Evolutionary conservation across 1,140 invertebrate genomes (phyloP).

Genomic region (Leptinotarsa lineolata): DNA sequence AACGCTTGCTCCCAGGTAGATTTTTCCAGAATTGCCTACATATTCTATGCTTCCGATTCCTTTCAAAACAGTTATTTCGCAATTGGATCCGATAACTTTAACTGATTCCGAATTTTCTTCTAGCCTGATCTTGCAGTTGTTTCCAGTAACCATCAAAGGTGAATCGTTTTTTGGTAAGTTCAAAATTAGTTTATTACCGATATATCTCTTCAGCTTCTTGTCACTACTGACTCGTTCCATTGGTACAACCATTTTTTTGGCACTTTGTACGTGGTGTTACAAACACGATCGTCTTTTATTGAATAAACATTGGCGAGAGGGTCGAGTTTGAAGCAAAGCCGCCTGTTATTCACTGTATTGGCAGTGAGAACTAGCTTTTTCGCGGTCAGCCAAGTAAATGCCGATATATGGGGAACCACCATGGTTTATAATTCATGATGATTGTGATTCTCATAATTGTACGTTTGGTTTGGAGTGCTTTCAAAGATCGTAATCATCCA

Average conservation of each 20-base stretch:
- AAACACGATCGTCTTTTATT: background rate
- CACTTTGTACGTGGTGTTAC: background rate
- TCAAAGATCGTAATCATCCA: too few relatives aligned
- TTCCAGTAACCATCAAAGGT: slow-evolving; percentile 16
- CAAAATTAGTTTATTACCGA: slow-evolving; percentile 26
- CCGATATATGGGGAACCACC: slow-evolving; percentile 7
- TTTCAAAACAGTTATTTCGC: slow-evolving; percentile 21
- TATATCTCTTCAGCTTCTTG: slow-evolving; percentile 12
- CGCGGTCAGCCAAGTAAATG: background rate
- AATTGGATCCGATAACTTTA: slow-evolving; percentile 20
- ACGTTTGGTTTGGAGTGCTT: too few relatives aligned
- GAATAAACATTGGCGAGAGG: background rate
- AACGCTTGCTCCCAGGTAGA: slow-evolving; percentile 10
- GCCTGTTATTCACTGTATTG: background rate
- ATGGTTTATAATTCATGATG: background rate
- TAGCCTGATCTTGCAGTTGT: slow-evolving; percentile 25
- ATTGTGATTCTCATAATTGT: too few relatives aligned
- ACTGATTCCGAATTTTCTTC: slow-evolving; percentile 14
- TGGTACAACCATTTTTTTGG: slow-evolving; percentile 28
- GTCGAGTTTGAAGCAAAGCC: background rate
- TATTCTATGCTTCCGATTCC: slow-evolving; percentile 28
- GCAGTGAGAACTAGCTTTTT: slow-evolving; percentile 1
- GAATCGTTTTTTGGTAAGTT: slow-evolving; percentile 16
- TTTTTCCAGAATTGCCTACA: slow-evolving; percentile 31
- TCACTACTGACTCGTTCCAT: background rate